These are phyloP conservation scores for Xerus rutilus DNA, from an alignment of 2,797 vertebrate genomes.

Conservation along the genomic window DNA sequence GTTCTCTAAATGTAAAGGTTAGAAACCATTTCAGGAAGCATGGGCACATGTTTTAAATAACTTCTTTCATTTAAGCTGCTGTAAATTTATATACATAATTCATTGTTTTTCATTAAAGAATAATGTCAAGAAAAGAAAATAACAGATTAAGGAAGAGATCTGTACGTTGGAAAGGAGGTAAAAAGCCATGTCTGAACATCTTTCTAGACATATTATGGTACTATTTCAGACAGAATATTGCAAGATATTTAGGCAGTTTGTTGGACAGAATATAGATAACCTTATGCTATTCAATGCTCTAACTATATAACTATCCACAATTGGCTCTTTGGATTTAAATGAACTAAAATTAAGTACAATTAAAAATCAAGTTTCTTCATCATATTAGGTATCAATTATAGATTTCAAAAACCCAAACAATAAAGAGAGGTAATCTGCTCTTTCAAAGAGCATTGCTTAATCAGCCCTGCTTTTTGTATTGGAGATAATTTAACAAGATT, in stretches of 20 bases:
- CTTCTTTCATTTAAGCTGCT: constrained; percentile 29
- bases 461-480: background rate
- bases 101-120: constrained; percentile 63
- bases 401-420: background rate
- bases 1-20: constrained; percentile 59
- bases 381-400: background rate
- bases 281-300: background rate
- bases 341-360: constrained; percentile 34
- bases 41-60: constrained; percentile 25
- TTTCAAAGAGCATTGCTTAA: background rate
- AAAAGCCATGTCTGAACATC: background rate
- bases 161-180: background rate
- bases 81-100: constrained; percentile 31
- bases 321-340: background rate
- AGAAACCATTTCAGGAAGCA: constrained; percentile 50
- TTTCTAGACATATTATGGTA: background rate
- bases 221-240: background rate
- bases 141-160: constrained; percentile 27
- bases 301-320: background rate
- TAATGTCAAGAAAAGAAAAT: constrained; percentile 23
- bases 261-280: background rate
- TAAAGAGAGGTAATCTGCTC: background rate
- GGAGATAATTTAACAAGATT: background rate
- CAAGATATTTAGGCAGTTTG: background rate
- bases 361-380: background rate